Base-by-base conservation (phyloP, 2,113 vertebrate genomes). In the Peromyscus leucopus region DNA sequence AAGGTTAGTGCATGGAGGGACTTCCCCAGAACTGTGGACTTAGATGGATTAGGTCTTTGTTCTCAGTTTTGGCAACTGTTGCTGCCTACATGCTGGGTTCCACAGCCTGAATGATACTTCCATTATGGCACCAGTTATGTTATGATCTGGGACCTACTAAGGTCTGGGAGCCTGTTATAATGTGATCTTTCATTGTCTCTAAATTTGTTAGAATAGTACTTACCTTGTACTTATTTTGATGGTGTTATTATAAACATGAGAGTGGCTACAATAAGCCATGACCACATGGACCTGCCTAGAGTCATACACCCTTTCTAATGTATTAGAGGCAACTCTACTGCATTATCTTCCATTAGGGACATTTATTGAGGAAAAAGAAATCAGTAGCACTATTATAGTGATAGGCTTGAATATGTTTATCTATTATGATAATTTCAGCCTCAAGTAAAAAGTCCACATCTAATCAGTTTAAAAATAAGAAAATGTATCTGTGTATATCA, bases 391-490 rank as follows among this genome's bases (percentile, higher is more conserved):
- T 72, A 76, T 89, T 86, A 86, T 39, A 63, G 28, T 82, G 36
- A 96, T 71, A 57, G n/a, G 48, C n/a, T 89, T 90, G 61, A 95
- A 90, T 92, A 36, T 71, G 89, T 90, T 82, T 89, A 26, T 74
- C 55, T 86, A 82, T 96, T 90, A 75, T 36, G 13, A 31, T 76
- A 42, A 92, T 76, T 91, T 92, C 71, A 93, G 51, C 67, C 51
- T n/a, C 46, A 74, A 74, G 36, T 57, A 96, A 76, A 93, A 59
- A 88, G n/a, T 31, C 21, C 28, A 96, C 78, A 26, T 95, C 55
- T 82, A 96, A 61, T 89, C 63, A 83, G n/a, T 87, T 94, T 92
- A 74, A 91, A 91, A 78, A 57, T 74, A 96, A 86, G 42, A 96
- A 93, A 74, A 86, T 82, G 7, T 63, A 65, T 75, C 89, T 76